Evolutionary conservation across 2,888 invertebrate species (phyloP), one percentile per base, ranked within the genome.

Genomic region (Cetonia aurata): DNA sequence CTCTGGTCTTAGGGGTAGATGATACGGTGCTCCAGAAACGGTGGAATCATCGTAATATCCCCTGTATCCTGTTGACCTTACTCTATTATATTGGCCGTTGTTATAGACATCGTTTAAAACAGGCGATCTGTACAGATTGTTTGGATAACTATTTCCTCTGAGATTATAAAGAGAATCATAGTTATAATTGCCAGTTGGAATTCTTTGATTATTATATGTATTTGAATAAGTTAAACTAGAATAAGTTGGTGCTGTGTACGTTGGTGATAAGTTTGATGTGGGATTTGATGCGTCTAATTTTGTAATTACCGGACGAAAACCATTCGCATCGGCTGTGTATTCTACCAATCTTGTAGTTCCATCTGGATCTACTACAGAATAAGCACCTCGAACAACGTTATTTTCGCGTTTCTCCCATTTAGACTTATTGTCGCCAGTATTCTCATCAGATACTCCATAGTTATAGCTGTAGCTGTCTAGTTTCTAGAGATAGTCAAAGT

Each of bases 381-480:
- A 83, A 19, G 79, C 80, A 3, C 83, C 83, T 9, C 80, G 77
- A 8, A 83, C 83, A 6, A 81, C 79, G 9, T 81, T 82, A 55
- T 81, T 79, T 69, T 82, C 81, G 66, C 79, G 82, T 17, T 79
- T 78, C 75, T 83, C 83, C 82, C 83, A 83, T 71, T 83, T 83
- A 17, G 79, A 77, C 65, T 83, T 83, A 71, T 83, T 83, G 69
- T 83, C 83, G 3, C 83, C 83, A 3, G 83, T 83, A 60, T 79
- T 78, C 0, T 82, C 81, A 71, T 83, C 82, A 0, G 82, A 81
- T 10, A 83, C 82, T 1, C 80, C 83, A 70, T 83, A 83, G 69
- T 80, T 80, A 70, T 80, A 83, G 31, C 80, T 78, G 71, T 83
- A 83, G 1, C 33, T 31, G 48, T 31, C 62, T 4, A 31, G 31